Evolutionary conservation across 2,797 vertebrate genomes (phyloP).

Genomic region (Perodicticus potto): DNA sequence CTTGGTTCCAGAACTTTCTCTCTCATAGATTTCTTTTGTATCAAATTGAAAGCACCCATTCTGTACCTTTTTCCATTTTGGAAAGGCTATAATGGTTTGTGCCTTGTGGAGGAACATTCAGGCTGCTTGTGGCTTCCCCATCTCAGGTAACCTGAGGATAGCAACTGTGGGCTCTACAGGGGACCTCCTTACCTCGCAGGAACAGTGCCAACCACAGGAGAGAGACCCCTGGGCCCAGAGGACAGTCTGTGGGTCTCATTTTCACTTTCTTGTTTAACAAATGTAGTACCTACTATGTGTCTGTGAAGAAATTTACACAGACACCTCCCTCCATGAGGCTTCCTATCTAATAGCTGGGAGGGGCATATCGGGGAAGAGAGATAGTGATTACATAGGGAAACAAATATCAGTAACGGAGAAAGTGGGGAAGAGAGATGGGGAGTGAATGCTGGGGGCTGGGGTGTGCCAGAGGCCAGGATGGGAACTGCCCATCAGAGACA

Average conservation of each 20-base stretch:
- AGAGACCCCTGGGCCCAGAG: neutral
- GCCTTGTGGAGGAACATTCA: neutral
- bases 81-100: neutral
- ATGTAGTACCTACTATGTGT: neutral
- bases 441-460: neutral
- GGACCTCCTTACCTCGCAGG: neutral
- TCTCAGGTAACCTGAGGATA: neutral
- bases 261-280: neutral
- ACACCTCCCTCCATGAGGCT: fast-evolving
- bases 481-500: neutral
- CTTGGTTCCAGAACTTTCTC: neutral
- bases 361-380: neutral
- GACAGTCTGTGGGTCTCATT: neutral
- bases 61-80: fast-evolving
- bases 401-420: neutral
- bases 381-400: fast-evolving
- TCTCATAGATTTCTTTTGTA: no score
- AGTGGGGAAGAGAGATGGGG: neutral
- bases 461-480: fast-evolving
- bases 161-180: no score
- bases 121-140: no score
- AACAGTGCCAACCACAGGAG: neutral
- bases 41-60: fast-evolving
- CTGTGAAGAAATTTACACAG: neutral
- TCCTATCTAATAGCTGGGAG: neutral